Conservation (phyloP, 1,140 invertebrate species). For the Brachionus angularis region DNA sequence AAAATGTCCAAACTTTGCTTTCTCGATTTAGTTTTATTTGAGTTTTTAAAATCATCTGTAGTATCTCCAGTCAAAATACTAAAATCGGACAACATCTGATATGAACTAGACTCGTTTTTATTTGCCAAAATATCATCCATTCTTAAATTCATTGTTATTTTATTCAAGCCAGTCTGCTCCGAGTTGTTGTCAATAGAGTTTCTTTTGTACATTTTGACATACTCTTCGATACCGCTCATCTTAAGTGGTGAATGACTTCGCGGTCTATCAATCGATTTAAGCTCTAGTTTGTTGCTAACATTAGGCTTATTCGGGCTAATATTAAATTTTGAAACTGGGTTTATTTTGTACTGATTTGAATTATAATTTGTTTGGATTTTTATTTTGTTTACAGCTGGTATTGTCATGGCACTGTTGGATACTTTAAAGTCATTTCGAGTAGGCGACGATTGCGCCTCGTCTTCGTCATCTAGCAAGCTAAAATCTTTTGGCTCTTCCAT, state of each 20-base stretch:
- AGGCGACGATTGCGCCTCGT: background rate
- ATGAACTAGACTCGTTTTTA: conserved; percentile 5
- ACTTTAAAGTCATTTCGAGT: too few species aligned
- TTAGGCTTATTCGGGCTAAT: conserved; percentile 9
- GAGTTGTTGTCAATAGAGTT: conserved; percentile 5
- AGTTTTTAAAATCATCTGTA: background rate
- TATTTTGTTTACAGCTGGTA: background rate
- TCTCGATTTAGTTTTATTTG: background rate
- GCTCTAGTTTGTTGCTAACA: conserved; percentile 11
- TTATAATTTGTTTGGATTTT: background rate
- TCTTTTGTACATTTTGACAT: conserved; percentile 24
- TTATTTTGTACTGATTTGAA: too few species aligned
- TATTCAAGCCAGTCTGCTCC: background rate
- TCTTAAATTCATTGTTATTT: conserved; percentile 40
- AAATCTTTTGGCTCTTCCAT: conserved; percentile 29
- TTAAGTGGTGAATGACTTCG: conserved; percentile 24
- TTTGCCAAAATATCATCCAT: conserved; percentile 30
- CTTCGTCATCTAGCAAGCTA: conserved; percentile 9
- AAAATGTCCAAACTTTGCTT: too few species aligned
- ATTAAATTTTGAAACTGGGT: background rate
- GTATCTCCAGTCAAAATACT: conserved; percentile 33
- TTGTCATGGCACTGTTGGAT: background rate
- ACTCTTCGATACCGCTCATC: conserved; percentile 33
- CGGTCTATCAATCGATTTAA: conserved; percentile 39
- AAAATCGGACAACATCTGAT: conserved; percentile 41